phyloP scores from a whole-genome alignment of 2,113 vertebrate genomes.

The Oceanodroma tethys region DNA sequence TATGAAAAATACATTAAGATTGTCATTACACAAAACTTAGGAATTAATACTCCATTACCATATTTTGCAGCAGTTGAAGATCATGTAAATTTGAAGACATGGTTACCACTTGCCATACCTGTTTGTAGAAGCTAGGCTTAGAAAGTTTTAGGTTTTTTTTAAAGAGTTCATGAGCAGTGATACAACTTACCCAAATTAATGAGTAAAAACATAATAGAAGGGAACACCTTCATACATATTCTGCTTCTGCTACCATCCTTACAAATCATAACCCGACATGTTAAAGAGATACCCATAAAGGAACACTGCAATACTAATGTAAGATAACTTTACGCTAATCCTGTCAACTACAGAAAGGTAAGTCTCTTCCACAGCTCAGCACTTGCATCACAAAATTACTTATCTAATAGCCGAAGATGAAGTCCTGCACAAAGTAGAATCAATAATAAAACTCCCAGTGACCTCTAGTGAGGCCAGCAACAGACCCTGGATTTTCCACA shows the following conservation, averaged over 20 bases:
- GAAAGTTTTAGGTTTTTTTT: neutral
- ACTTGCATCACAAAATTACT: neutral
- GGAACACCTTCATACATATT: neutral
- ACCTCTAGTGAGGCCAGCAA: neutral
- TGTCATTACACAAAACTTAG: neutral
- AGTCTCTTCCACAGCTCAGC: neutral
- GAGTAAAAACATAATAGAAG: neutral
- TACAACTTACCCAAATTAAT: neutral
- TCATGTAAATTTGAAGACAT: neutral
- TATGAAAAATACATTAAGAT: slow-evolving; percentile 50
- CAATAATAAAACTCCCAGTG: neutral
- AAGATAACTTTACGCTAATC: neutral
- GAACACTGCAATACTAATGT: neutral
- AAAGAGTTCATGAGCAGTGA: neutral
- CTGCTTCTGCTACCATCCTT: neutral
- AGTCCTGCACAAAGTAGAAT: neutral
- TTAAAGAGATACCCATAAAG: neutral
- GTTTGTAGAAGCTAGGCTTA: neutral
- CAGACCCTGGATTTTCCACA: neutral
- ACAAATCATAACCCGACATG: neutral
- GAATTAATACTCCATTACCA: neutral
- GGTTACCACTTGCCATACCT: neutral
- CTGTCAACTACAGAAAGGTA: neutral
- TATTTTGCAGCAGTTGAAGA: neutral
- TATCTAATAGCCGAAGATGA: neutral